A percentile compares a stretch with the other conserved stretches of the same genome.
These are phyloP conservation scores for Crax fasciolata DNA, from an alignment of 2,797 vertebrate genomes.

Conservation along the genomic window DNA sequence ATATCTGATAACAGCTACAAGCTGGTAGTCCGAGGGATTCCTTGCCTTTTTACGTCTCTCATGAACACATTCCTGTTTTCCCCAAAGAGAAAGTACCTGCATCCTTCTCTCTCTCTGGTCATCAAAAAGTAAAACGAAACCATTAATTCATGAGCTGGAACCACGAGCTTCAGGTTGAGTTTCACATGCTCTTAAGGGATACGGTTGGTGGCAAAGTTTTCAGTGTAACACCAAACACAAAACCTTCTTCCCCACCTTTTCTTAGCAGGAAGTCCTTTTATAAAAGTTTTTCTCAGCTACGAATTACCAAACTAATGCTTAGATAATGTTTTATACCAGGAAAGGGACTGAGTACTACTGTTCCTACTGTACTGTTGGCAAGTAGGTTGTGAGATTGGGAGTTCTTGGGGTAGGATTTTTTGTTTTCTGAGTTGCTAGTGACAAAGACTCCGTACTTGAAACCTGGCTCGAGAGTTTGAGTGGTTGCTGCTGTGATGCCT, in stretches of 20 bases:
- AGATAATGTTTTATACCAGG: background rate
- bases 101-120: background rate
- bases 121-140: background rate
- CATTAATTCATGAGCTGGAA: background rate
- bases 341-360: background rate
- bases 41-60: background rate
- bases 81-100: background rate
- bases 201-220: background rate
- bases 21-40: background rate
- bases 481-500: background rate
- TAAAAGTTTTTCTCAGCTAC: background rate
- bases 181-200: background rate
- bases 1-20: conserved; percentile 31
- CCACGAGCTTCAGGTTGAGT: background rate
- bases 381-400: background rate
- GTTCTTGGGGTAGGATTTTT: rapidly evolving
- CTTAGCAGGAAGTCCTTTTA: background rate
- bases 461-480: background rate
- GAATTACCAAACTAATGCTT: background rate
- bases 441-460: background rate
- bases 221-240: background rate
- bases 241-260: background rate
- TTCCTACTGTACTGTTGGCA: background rate
- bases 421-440: background rate
- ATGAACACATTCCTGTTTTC: conserved; percentile 47